Evolutionary conservation across 2,888 invertebrate genomes (phyloP).

Genomic region (Hoplodrina ambigua): DNA sequence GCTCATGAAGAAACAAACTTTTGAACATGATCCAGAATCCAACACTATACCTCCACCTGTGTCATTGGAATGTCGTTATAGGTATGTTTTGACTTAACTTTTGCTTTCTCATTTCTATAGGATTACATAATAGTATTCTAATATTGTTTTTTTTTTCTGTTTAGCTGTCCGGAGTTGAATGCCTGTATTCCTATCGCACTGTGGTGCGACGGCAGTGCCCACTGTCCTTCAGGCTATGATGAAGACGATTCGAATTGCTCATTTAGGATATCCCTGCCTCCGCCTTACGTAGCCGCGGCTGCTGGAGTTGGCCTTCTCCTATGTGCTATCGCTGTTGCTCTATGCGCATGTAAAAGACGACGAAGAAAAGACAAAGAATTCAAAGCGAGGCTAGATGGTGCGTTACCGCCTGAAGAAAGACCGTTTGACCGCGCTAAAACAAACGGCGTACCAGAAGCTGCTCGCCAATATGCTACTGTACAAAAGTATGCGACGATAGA

Average conservation of each 20-base stretch:
- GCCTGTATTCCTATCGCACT: slow-evolving; percentile 94
- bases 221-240: slow-evolving; percentile 95
- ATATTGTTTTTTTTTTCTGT: slow-evolving; percentile 55
- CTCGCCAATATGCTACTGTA: slow-evolving; percentile 86
- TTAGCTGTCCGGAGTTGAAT: slow-evolving; percentile 94
- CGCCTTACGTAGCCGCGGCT: slow-evolving; percentile 92
- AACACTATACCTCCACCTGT: slow-evolving; percentile 86
- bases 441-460: slow-evolving; percentile 84
- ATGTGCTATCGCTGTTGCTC: slow-evolving; percentile 89
- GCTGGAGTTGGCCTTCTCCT: slow-evolving; percentile 92
- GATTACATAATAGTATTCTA: background rate
- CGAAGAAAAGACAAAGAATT: slow-evolving; percentile 91
- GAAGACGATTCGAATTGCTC: slow-evolving; percentile 95
- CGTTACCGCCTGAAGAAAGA: slow-evolving; percentile 90
- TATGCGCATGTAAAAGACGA: slow-evolving; percentile 91
- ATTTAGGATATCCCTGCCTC: slow-evolving; percentile 92
- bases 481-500: slow-evolving; percentile 90
- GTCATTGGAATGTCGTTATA: slow-evolving; percentile 92
- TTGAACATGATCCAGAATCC: slow-evolving; percentile 87
- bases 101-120: background rate
- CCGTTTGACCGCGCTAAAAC: slow-evolving; percentile 91
- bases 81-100: slow-evolving; percentile 83
- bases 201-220: slow-evolving; percentile 95
- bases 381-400: slow-evolving; percentile 91
- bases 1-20: slow-evolving; percentile 92